These are phyloP conservation scores for Perccottus glenii DNA, from an alignment of 2,113 vertebrate species.

Conservation along the genomic window DNA sequence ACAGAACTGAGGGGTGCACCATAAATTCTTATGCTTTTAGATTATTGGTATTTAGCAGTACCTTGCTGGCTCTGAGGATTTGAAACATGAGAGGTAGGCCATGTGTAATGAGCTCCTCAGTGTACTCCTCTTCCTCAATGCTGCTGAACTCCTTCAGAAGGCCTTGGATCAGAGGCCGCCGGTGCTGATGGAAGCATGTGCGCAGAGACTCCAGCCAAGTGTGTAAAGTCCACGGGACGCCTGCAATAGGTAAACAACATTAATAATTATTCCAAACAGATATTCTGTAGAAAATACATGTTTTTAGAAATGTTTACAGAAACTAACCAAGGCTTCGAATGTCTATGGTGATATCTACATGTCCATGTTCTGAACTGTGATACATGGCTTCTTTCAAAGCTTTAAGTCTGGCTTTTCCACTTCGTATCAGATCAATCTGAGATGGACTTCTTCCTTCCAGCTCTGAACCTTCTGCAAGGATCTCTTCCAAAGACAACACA, in stretches of 20 bases:
- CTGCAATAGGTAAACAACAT: constrained; percentile 56
- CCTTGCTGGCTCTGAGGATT: constrained; percentile 97
- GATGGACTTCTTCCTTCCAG: constrained; percentile 83
- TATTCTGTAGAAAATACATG: background rate
- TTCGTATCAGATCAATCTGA: constrained; percentile 86
- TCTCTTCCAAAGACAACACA: constrained; percentile 96
- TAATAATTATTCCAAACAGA: background rate
- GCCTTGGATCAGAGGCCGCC: constrained; percentile 92
- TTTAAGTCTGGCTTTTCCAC: constrained; percentile 93
- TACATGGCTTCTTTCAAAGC: constrained; percentile 98
- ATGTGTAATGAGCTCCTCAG: constrained; percentile 91
- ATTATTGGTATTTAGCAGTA: constrained; percentile 64
- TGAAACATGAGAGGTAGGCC: constrained; percentile 96
- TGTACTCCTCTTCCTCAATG: constrained; percentile 96
- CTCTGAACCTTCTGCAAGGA: constrained; percentile 93
- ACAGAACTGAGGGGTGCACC: constrained; percentile 5
- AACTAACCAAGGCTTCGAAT: constrained; percentile 92
- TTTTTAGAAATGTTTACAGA: background rate
- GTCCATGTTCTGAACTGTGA: constrained; percentile 94
- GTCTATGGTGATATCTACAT: constrained; percentile 96
- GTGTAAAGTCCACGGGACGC: constrained; percentile 95
- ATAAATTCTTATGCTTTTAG: constrained; percentile 44
- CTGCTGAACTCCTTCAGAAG: constrained; percentile 95
- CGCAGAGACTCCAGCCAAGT: constrained; percentile 94
- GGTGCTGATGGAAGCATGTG: constrained; percentile 92